Evolutionary conservation across 2,888 invertebrate species (phyloP), one percentile per base, ranked within the genome.

Genomic region (Drosophila putrida): DNA sequence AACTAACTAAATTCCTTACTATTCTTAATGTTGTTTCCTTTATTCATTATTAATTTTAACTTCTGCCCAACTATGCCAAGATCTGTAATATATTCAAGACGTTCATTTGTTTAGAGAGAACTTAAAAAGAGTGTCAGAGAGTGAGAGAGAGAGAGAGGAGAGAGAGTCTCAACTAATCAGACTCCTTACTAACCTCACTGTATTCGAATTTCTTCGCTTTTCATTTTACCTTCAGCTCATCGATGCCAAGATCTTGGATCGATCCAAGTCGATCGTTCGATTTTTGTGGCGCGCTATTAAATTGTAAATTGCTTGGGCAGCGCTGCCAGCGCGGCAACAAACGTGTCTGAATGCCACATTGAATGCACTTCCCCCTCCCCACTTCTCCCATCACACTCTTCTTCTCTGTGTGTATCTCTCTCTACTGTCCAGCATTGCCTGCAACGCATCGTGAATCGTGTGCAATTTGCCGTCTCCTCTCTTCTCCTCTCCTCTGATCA

Each of bases 241-340:
- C 54, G 39, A n/a, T 53, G 33, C 5, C 39, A 9, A 46, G 58
- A 69, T 78, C 68, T 57, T 4, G 47, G 51, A 62, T 64, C 69
- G 47, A 55, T 70, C 58, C 61, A 36, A 44, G 43, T 20, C 68
- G 77, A 84, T 88, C 88, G 85, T 85, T 88, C 86, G 85, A 80
- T 85, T 88, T 79, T 79, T 81, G 87, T 78, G 74, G 86, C 81
- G 73, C 66, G 81, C 85, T 88, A 86, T 86, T 86, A 86, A 88
- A 86, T 86, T 86, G 86, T 88, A 86, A 88, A 86, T 88, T 86
- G 87, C 72, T 73, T 64, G 74, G 53, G 86, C 83, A 81, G 86
- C 88, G 86, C 88, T 85, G 79, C 75, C 57, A n/a, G n/a, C n/a
- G 55, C 53, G 36, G 82, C 72, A 35, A 59, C 79, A 83, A 88